These are phyloP conservation scores for Chlorospingus flavigularis DNA, from an alignment of 2,797 vertebrate genomes.

Conservation along the genomic window DNA sequence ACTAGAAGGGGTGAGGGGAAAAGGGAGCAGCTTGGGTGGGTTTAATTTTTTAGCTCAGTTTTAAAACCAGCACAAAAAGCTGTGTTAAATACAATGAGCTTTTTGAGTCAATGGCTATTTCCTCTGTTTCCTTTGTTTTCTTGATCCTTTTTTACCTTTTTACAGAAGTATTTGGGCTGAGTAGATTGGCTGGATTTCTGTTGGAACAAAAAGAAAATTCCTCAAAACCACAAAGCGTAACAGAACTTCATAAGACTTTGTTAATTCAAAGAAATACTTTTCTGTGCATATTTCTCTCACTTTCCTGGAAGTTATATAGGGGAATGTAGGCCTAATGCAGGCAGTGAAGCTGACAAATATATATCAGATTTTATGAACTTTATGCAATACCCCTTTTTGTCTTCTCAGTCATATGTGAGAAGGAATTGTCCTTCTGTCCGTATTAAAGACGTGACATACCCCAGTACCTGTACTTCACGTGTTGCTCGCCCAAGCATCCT, in stretches of 20 bases:
- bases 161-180: background rate
- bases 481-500: background rate
- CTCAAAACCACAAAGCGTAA: background rate
- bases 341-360: background rate
- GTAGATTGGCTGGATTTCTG: background rate
- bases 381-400: background rate
- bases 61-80: background rate
- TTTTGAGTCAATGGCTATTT: background rate
- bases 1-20: fast-evolving
- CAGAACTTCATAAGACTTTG: background rate
- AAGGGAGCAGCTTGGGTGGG: background rate
- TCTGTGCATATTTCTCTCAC: background rate
- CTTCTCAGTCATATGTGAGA: background rate
- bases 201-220: background rate
- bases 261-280: background rate
- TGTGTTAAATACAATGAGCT: background rate
- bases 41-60: background rate
- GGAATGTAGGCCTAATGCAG: background rate
- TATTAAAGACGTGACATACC: background rate
- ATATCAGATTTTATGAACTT: background rate
- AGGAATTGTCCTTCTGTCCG: background rate
- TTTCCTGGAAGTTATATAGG: background rate
- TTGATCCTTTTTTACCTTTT: background rate
- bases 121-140: background rate
- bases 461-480: background rate